Conservation (phyloP, 2,113 vertebrate genomes). For the Agelaius tricolor region DNA sequence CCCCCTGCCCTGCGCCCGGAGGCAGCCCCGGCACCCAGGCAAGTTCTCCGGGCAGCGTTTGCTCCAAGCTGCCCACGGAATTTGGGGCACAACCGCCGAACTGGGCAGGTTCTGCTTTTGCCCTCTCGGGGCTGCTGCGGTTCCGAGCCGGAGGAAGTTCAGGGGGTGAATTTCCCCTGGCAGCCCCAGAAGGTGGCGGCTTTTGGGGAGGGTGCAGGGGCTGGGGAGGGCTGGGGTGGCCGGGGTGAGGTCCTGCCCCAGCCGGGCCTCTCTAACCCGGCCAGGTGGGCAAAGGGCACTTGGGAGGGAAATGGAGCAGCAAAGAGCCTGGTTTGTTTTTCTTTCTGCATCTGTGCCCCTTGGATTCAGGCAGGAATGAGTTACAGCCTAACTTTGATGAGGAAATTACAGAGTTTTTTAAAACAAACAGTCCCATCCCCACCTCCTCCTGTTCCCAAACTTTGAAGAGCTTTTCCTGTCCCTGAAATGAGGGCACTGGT, state of each 20-base stretch:
- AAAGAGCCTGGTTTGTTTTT: neutral
- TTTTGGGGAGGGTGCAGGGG: neutral
- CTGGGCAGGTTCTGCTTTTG: neutral
- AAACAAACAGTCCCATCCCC: neutral
- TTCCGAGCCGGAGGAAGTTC: neutral
- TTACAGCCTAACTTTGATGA: neutral
- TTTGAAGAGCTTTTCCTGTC: neutral
- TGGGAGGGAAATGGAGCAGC: neutral
- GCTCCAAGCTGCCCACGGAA: neutral
- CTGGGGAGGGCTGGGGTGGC: neutral
- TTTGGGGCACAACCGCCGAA: neutral
- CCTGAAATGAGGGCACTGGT: neutral
- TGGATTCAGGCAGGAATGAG: neutral
- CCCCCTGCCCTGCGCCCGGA: neutral
- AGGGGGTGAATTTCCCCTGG: neutral
- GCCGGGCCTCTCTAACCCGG: neutral
- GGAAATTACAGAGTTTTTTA: neutral
- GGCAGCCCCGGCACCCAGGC: neutral
- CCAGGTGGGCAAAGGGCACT: neutral
- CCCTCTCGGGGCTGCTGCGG: rapidly evolving
- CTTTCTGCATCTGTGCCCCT: neutral
- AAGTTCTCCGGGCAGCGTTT: rapidly evolving
- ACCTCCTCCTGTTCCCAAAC: neutral
- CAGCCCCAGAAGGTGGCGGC: rapidly evolving
- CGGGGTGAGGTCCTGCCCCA: neutral